Conservation (phyloP, 2,113 vertebrate genomes). For the Eptesicus fuscus region DNA sequence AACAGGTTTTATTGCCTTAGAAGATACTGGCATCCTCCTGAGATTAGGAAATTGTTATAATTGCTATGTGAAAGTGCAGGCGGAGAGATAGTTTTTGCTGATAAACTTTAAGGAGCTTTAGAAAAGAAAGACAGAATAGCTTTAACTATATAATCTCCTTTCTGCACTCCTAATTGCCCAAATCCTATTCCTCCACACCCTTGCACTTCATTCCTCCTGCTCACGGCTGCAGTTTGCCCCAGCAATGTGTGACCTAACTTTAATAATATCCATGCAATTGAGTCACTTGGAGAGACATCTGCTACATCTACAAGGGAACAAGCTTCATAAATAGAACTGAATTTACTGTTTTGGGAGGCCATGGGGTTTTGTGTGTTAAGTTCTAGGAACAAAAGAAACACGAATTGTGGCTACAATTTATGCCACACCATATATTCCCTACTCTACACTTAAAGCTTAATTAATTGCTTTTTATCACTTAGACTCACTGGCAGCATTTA, state of each 20-base stretch:
- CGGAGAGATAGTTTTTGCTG: conserved; percentile 34
- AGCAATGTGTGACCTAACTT: background rate
- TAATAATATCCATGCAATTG: background rate
- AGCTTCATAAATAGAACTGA: background rate
- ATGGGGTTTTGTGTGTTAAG: background rate
- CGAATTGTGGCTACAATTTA: background rate
- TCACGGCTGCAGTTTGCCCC: background rate
- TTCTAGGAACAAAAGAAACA: background rate
- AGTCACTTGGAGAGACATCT: background rate
- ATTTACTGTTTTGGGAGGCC: background rate
- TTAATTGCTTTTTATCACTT: conserved; percentile 46
- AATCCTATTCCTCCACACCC: background rate
- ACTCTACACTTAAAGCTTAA: conserved; percentile 6
- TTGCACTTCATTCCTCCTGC: background rate
- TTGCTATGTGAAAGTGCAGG: conserved; percentile 41
- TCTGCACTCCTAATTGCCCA: background rate
- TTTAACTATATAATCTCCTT: conserved; percentile 10
- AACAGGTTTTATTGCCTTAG: conserved; percentile 49
- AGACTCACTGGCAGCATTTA: background rate
- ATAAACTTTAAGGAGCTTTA: conserved; percentile 40
- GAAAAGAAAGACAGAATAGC: background rate
- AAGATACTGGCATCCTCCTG: conserved; percentile 37
- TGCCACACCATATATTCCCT: background rate
- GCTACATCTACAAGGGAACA: background rate
- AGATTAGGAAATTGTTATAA: conserved; percentile 64